Evolutionary conservation across 2,888 invertebrate genomes (phyloP), one percentile per base, ranked within the genome.

Genomic region (Schizaphis graminum): DNA sequence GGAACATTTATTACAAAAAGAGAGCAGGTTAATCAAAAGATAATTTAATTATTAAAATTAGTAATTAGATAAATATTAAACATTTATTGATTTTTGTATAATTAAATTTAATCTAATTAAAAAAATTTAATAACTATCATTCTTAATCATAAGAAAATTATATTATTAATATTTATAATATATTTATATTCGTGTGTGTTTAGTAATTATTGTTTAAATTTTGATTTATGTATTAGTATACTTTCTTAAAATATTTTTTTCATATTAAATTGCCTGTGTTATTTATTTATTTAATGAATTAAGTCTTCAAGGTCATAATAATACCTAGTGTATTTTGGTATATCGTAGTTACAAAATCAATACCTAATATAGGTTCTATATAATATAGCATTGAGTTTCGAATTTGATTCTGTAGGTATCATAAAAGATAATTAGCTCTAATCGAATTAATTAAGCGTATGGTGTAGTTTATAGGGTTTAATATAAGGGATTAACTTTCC

Each of bases 181-280:
- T 67, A 16, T 16, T 67, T 13, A 67, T n/a, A 67, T 7, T 16
- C 16, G n/a, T n/a, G 67, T n/a, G 67, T 67, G 67, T 67, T n/a
- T n/a, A 67, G n/a, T 67, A 67, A 67, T 67, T 67, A 67, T 67
- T 67, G 67, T 67, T 67, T 67, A 67, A n/a, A 67, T 67, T 67
- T 67, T 67, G 67, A 67, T 67, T 67, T 67, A 67, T 67, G n/a
- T 16, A 67, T 5, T 16, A 16, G 67, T n/a, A 67, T n/a, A 67
- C n/a, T 16, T 16, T 67, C n/a, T 67, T 67, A 16, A 7, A 16
- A 67, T n/a, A 5, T 67, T 67, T 67, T n/a, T n/a, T 67, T n/a
- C 0, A 16, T n/a, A 67, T 67, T 67, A 67, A 67, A 67, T n/a
- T 16, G 1, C 13, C n/a, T n/a, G 16, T 4, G 16, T 67, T 67